Evolutionary conservation across 2,888 invertebrate genomes (phyloP).

Genomic region (Lathronympha strigana): DNA sequence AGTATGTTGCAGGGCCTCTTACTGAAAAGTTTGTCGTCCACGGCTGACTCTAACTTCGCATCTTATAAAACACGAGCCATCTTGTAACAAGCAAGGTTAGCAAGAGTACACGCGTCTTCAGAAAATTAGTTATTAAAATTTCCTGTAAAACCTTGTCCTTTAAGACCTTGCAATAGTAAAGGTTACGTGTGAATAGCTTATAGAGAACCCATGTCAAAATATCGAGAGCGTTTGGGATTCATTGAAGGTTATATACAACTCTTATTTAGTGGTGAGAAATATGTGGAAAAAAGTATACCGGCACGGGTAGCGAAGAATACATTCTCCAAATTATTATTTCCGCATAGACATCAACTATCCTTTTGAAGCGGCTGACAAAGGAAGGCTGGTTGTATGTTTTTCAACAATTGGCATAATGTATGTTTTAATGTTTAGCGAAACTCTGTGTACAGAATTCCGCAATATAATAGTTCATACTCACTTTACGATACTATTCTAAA

Average conservation of each 20-base stretch:
- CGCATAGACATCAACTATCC: too few species aligned
- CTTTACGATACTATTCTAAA: too few species aligned
- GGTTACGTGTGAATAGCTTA: constrained; percentile 12
- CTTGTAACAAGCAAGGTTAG: neutral
- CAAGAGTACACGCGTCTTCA: neutral
- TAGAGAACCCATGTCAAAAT: constrained; percentile 33
- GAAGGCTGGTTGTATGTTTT: neutral
- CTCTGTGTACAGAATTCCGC: too few species aligned
- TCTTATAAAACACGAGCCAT: too few species aligned
- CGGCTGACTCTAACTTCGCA: too few species aligned
- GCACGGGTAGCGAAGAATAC: too few species aligned
- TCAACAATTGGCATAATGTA: neutral
- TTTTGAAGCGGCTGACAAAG: too few species aligned
- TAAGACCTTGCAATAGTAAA: neutral
- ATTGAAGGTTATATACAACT: constrained; percentile 22
- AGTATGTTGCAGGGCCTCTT: too few species aligned
- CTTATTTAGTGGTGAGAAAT: neutral
- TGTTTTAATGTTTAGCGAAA: too few species aligned
- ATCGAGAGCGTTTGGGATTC: constrained; percentile 29
- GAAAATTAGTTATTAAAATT: neutral
- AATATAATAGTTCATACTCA: too few species aligned
- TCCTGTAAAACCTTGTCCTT: neutral
- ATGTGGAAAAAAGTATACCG: neutral
- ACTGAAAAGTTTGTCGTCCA: too few species aligned
- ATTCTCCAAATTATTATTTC: neutral